A percentile compares a stretch with the other conserved stretches of the same genome.
Evolutionary conservation across 2,888 invertebrate genomes (phyloP).

Genomic region (Aphodius sticticus): DNA sequence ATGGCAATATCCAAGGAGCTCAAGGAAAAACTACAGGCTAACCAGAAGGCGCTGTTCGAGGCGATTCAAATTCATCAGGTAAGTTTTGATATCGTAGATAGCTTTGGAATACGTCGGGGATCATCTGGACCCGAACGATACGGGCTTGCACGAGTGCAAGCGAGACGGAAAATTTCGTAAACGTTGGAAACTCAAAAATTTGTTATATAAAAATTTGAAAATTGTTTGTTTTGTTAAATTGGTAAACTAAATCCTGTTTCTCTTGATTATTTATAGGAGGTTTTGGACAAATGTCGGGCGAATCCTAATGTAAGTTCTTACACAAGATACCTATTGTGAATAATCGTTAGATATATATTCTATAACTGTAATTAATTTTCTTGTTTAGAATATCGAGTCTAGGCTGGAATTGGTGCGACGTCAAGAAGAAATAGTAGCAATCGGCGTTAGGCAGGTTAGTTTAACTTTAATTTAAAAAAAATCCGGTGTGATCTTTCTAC

Average conservation of each 20-base stretch:
- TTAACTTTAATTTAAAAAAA: background rate
- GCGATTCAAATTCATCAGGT: constrained; percentile 61
- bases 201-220: constrained; percentile 36
- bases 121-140: constrained; percentile 10
- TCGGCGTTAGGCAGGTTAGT: constrained; percentile 15
- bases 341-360: background rate
- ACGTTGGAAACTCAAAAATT: constrained; percentile 26
- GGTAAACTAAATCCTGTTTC: constrained; percentile 28
- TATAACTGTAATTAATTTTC: background rate
- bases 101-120: constrained; percentile 1
- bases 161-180: constrained; percentile 8
- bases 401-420: background rate
- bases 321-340: background rate
- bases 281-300: constrained; percentile 50
- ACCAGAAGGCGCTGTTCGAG: constrained; percentile 57
- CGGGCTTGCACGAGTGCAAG: background rate
- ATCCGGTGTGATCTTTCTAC: background rate
- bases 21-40: constrained; percentile 55
- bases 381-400: constrained; percentile 16
- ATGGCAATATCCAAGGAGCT: constrained; percentile 57
- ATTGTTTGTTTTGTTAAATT: constrained; percentile 16
- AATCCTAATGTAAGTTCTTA: constrained; percentile 53
- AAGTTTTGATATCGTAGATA: constrained; percentile 44
- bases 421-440: constrained; percentile 13
- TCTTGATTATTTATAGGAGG: constrained; percentile 51